These are phyloP conservation scores for Sphyrna mokarran DNA, from an alignment of 2,113 vertebrate species.

Conservation along the genomic window DNA sequence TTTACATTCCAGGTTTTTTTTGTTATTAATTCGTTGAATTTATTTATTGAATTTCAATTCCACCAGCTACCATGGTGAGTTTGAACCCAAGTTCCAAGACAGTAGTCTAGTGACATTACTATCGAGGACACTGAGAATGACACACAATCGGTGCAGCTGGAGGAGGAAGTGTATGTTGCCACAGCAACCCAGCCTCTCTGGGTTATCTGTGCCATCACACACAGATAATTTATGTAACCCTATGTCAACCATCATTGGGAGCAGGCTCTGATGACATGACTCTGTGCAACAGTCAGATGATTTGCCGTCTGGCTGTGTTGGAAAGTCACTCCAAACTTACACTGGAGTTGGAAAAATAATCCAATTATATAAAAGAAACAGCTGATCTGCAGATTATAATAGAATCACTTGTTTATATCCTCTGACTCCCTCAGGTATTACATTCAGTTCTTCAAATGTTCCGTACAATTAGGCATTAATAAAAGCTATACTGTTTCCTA, in stretches of 20 bases:
- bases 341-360: not conserved
- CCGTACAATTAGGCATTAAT: not conserved
- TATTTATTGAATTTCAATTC: too few species aligned
- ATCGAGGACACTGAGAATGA: too few species aligned
- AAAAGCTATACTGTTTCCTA: not conserved
- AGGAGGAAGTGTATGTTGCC: not conserved
- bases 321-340: not conserved
- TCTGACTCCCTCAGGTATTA: not conserved
- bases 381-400: not conserved
- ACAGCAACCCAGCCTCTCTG: not conserved
- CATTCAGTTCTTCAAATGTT: not conserved
- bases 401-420: not conserved
- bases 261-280: not conserved
- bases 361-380: not conserved
- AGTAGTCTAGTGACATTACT: too few species aligned
- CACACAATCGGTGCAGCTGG: not conserved
- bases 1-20: too few species aligned
- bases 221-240: not conserved
- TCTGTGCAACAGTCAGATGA: not conserved
- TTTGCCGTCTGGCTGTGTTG: not conserved
- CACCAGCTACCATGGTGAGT: too few species aligned
- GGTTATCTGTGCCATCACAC: not conserved
- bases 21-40: too few species aligned
- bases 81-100: too few species aligned
- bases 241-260: too few species aligned